Evolutionary conservation across 2,888 invertebrate species (phyloP).

Genomic region (Caradrina kadenii): DNA sequence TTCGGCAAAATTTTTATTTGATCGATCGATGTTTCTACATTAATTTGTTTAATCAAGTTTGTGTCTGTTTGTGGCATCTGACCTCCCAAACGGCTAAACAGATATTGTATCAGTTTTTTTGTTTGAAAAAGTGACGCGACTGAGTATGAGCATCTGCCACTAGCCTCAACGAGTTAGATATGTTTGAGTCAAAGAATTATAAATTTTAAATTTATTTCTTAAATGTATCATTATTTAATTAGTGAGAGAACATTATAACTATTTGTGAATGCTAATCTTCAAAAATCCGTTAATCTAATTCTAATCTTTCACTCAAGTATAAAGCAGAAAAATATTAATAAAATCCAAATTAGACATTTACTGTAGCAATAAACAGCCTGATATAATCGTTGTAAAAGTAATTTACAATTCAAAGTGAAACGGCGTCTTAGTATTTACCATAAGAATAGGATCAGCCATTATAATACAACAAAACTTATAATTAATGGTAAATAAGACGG

Average conservation of each 20-base stretch:
- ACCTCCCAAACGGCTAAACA: too few species aligned
- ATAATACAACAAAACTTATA: conserved; percentile 46
- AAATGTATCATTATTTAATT: too few species aligned
- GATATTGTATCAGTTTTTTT: too few species aligned
- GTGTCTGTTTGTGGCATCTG: too few species aligned
- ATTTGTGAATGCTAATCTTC: background rate
- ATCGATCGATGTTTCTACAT: background rate
- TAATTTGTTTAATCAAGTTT: background rate
- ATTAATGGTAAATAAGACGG: conserved; percentile 44
- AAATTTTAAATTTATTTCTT: too few species aligned
- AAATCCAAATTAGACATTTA: conserved; percentile 54
- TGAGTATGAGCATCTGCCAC: too few species aligned
- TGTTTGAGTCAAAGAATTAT: too few species aligned
- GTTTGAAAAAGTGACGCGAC: too few species aligned
- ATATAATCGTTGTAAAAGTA: conserved; percentile 34
- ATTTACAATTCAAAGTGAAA: conserved; percentile 60
- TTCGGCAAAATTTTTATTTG: conserved; percentile 1
- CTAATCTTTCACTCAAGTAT: conserved; percentile 23
- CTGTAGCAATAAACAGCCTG: conserved; percentile 44
- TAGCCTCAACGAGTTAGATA: too few species aligned
- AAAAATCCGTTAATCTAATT: conserved; percentile 32
- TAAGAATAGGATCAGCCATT: conserved; percentile 54
- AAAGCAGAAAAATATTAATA: conserved; percentile 38
- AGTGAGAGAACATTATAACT: too few species aligned
- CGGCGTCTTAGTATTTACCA: conserved; percentile 51